Conservation (phyloP, 2,888 invertebrate genomes). For the Dyspetes luteomarginatus region DNA sequence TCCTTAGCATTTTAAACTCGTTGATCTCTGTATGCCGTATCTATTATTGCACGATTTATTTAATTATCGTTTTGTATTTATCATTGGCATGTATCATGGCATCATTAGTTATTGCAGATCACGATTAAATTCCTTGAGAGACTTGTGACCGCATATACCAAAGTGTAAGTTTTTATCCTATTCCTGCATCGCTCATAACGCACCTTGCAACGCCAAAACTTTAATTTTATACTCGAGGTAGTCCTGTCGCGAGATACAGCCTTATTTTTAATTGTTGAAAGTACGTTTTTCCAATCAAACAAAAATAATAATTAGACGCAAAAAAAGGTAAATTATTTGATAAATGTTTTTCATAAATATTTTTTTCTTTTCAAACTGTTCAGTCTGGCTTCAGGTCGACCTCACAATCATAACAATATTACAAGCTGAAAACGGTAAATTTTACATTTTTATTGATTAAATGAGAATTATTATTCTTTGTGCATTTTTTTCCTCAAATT, state of each 20-base stretch:
- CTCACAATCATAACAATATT: background rate
- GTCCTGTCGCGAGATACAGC: no score
- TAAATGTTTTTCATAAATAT: no score
- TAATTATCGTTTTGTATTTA: conserved; percentile 22
- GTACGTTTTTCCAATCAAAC: no score
- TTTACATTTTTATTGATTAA: background rate
- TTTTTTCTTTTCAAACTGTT: background rate
- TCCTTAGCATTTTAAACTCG: background rate
- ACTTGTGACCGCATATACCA: background rate
- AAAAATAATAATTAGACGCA: no score
- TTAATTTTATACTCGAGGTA: no score
- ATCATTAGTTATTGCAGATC: conserved; percentile 49
- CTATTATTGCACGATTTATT: conserved; percentile 46
- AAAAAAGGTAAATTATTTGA: no score
- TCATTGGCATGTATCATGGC: conserved; percentile 37
- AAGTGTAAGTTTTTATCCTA: conserved; percentile 12
- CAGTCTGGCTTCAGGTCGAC: background rate
- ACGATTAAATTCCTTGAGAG: conserved; percentile 38
- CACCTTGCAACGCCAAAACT: no score
- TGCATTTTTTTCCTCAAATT: background rate
- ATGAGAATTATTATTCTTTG: background rate
- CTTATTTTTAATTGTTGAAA: no score
- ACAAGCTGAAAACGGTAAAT: background rate
- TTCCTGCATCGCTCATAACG: conserved; percentile 3
- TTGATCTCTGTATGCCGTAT: conserved; percentile 29